Evolutionary conservation across 37 sponge, comb jelly and placozoan genomes (phyloP), one percentile per base, ranked within the genome.

Genomic region (Spongia lamella): DNA sequence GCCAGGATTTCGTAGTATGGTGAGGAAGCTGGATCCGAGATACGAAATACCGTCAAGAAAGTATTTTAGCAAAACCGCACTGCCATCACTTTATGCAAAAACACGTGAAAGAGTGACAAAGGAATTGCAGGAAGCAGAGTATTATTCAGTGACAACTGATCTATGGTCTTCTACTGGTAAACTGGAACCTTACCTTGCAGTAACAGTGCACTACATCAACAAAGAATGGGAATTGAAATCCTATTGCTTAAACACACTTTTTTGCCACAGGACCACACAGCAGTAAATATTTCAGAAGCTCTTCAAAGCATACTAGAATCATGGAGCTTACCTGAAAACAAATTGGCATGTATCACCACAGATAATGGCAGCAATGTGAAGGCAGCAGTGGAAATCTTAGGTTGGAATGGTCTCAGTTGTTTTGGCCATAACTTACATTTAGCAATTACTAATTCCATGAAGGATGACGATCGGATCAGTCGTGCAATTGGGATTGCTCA

Each of bases 241-340:
- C 19, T 1, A 58, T 27, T 73, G 75, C 60, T 40, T 73, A 0
- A n/a, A 38, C 1, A 73, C 73, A 1, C 73, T 58, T 73, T 38
- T 56, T 40, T 76, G 32, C 76, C 63, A 61, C 52, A 76, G 49
- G 76, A 76, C 30, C 76, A 76, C 64, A 76, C 76, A 15, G 76
- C 61, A 38, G 52, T 1, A 6, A 76, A 58, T 30, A 76, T 76
- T 1, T 26, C 43, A n/a, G 76, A 76, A 29, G 33, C 63, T 5
- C 52, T 62, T 2, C 33, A 31, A 14, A 39, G 58, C 13, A 29
- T 38, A 35, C 2, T 73, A 27, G 53, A 52, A 21, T 53, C 21
- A 53, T 70, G 70, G 53, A 70, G 52, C 0, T 70, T 70, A 49
- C 29, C 24, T 1, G 51, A 49, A 30, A 53, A 29, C 17, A 13